These are phyloP conservation scores for Drosophila orosa DNA, from an alignment of 1,140 invertebrate genomes.

Conservation along the genomic window DNA sequence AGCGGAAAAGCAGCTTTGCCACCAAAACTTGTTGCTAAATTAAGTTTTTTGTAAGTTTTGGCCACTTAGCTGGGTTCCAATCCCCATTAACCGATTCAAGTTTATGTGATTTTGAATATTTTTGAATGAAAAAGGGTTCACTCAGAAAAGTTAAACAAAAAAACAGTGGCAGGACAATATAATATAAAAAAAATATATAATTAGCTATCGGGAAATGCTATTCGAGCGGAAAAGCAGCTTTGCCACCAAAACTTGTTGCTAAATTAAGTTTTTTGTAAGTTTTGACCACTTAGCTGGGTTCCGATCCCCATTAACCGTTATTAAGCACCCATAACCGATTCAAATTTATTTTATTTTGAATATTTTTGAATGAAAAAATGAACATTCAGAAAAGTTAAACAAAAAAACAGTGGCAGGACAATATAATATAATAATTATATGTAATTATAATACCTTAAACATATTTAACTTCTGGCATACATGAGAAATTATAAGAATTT, in stretches of 20 bases:
- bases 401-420: background rate
- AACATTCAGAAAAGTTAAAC: background rate
- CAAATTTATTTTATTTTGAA: background rate
- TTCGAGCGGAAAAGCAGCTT: background rate
- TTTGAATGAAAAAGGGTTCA: accelerated
- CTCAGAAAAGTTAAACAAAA: background rate
- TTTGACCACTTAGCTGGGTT: background rate
- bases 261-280: background rate
- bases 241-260: constrained; percentile 1
- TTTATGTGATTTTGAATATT: background rate
- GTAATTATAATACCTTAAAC: too few species aligned
- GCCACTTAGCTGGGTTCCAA: background rate
- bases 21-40: constrained; percentile 5
- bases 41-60: background rate
- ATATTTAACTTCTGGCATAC: too few species aligned
- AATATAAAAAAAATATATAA: too few species aligned
- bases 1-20: background rate
- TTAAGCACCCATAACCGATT: constrained; percentile 6
- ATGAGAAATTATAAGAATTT: background rate
- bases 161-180: background rate
- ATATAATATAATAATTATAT: too few species aligned
- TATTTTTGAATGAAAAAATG: background rate
- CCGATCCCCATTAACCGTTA: background rate
- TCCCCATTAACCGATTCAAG: constrained; percentile 2
- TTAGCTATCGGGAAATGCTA: constrained; percentile 29